Evolutionary conservation across 2,113 vertebrate genomes (phyloP).

Genomic region (Tenrec ecaudatus): DNA sequence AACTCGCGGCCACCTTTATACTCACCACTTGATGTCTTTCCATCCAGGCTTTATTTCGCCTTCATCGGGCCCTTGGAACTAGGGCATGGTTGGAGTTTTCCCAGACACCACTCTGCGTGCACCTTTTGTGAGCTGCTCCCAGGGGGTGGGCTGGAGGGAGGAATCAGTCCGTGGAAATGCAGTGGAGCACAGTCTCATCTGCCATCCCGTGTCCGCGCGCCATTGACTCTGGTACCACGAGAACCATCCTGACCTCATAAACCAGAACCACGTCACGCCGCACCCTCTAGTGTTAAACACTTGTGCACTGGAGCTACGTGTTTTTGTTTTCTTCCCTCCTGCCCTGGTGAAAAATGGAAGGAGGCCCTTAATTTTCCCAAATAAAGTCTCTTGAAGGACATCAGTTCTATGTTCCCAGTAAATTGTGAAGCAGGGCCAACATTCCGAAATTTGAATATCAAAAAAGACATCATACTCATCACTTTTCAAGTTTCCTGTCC

Average conservation of each 20-base stretch:
- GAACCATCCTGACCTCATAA: background rate
- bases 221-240: background rate
- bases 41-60: background rate
- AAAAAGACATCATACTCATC: background rate
- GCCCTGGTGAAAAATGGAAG: slow-evolving; percentile 10
- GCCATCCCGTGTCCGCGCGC: too few relatives aligned
- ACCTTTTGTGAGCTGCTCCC: background rate
- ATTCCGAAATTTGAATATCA: slow-evolving; percentile 10
- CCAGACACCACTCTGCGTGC: background rate
- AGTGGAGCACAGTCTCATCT: background rate
- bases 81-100: background rate
- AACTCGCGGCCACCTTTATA: background rate
- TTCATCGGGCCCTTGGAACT: background rate
- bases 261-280: background rate
- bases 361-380: background rate
- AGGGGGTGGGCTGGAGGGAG: background rate
- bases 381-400: background rate
- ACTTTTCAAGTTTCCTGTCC: background rate
- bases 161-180: background rate
- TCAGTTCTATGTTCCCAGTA: background rate
- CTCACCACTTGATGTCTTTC: slow-evolving; percentile 10
- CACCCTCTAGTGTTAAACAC: background rate
- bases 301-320: background rate
- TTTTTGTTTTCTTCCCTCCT: background rate
- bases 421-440: slow-evolving; percentile 11